Evolutionary conservation across 2,797 vertebrate species (phyloP).

Genomic region (Danio choprae): DNA sequence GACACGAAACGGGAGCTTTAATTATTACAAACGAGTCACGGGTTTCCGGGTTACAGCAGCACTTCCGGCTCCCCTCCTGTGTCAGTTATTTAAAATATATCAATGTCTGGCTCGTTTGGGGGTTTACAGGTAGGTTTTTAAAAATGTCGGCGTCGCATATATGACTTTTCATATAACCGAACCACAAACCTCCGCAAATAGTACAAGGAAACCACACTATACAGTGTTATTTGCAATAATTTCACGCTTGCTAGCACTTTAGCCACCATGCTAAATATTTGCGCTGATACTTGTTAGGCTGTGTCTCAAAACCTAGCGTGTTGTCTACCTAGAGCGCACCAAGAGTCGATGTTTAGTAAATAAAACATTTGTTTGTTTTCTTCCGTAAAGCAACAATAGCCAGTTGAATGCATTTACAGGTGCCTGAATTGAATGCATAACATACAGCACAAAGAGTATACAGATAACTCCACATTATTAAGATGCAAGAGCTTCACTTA

Average conservation of each 20-base stretch:
- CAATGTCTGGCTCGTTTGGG: slow-evolving; percentile 8
- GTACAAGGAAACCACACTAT: background rate
- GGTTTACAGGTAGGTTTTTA: slow-evolving; percentile 29
- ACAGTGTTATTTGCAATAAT: background rate
- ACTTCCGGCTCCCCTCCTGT: slow-evolving; percentile 30
- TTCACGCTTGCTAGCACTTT: slow-evolving; percentile 30
- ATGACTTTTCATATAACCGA: no score
- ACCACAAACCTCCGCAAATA: background rate
- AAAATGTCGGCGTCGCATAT: background rate
- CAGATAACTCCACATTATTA: background rate
- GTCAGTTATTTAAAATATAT: slow-evolving; percentile 32
- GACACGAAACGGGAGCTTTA: background rate
- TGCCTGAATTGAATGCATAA: background rate
- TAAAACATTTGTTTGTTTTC: background rate
- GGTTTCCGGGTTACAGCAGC: slow-evolving; percentile 35
- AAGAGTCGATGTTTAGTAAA: background rate
- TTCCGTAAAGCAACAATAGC: background rate
- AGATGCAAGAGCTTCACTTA: background rate
- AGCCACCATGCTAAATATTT: slow-evolving; percentile 28
- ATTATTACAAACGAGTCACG: background rate
- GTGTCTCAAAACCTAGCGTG: slow-evolving; percentile 39
- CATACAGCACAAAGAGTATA: background rate
- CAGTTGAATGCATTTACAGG: background rate
- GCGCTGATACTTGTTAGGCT: background rate
- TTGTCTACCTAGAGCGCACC: slow-evolving; percentile 8